A percentile compares a stretch with the other conserved stretches of the same genome.
These are phyloP conservation scores for Bovichtus diacanthus DNA, from an alignment of 2,797 vertebrate genomes.

Conservation along the genomic window DNA sequence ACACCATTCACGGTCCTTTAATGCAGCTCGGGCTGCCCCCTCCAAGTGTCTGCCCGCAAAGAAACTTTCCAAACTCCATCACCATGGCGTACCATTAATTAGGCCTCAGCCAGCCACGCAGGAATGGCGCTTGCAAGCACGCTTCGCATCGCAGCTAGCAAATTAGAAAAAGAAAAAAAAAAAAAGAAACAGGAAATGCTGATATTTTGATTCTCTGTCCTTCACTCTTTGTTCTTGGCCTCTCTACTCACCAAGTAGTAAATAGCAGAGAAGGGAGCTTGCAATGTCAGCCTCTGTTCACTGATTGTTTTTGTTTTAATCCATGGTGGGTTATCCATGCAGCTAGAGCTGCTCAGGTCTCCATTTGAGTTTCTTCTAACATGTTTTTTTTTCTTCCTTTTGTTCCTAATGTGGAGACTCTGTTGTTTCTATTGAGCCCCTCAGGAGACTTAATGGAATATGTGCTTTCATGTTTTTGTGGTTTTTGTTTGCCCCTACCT, in stretches of 20 bases:
- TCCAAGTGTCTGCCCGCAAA: slow-evolving; percentile 74
- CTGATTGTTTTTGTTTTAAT: slow-evolving; percentile 77
- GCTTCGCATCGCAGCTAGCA: slow-evolving; percentile 75
- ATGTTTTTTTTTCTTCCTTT: slow-evolving; percentile 46
- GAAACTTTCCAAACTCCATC: slow-evolving; percentile 85
- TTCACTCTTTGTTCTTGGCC: slow-evolving; percentile 68
- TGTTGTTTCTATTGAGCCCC: slow-evolving; percentile 62
- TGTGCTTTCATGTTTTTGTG: slow-evolving; percentile 67
- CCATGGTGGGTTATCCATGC: slow-evolving; percentile 73
- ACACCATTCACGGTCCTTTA: slow-evolving; percentile 77
- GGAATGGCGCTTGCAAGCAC: slow-evolving; percentile 72
- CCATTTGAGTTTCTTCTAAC: slow-evolving; percentile 63
- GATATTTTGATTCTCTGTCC: slow-evolving; percentile 67
- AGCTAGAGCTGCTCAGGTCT: slow-evolving; percentile 67
- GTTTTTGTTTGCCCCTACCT: slow-evolving; percentile 51
- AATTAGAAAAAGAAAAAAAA: slow-evolving; percentile 72
- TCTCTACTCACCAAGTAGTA: slow-evolving; percentile 62
- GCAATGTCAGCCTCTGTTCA: slow-evolving; percentile 62
- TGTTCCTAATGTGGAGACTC: slow-evolving; percentile 69
- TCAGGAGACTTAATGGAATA: slow-evolving; percentile 73
- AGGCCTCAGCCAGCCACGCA: slow-evolving; percentile 80
- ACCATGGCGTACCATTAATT: slow-evolving; percentile 84
- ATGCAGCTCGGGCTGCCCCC: slow-evolving; percentile 71
- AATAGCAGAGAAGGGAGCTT: slow-evolving; percentile 63
- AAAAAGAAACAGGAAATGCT: slow-evolving; percentile 58